These are phyloP conservation scores for Avahi laniger DNA, from an alignment of 2,797 vertebrate genomes.

Conservation along the genomic window DNA sequence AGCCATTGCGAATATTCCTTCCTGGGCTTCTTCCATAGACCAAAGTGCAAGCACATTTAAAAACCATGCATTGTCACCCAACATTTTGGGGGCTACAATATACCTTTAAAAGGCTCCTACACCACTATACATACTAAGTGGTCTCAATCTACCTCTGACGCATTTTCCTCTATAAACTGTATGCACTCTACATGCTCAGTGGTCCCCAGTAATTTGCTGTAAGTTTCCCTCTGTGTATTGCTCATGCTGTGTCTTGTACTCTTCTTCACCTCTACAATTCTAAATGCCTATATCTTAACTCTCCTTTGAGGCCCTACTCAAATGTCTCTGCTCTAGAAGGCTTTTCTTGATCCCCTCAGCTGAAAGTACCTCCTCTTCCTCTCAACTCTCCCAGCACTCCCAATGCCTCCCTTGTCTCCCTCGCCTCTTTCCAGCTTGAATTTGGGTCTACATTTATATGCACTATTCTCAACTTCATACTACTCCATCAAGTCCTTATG, in stretches of 20 bases:
- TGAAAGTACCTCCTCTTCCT: background rate
- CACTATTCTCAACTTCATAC: background rate
- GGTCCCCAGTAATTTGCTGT: background rate
- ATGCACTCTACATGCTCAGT: background rate
- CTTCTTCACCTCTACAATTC: background rate
- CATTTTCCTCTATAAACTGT: background rate
- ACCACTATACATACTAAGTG: background rate
- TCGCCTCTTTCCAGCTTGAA: background rate
- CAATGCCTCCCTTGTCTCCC: rapidly evolving
- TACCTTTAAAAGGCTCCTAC: background rate
- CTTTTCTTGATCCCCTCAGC: background rate
- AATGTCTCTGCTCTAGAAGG: background rate
- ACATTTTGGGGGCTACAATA: background rate
- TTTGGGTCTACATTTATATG: background rate
- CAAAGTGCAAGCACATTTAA: background rate
- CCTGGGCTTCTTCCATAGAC: background rate
- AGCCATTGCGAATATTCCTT: background rate
- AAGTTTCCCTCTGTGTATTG: background rate
- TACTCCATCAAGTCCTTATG: background rate
- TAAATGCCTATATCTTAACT: background rate
- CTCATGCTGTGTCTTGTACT: background rate
- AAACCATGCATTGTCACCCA: background rate
- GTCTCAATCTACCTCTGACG: background rate
- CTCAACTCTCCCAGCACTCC: background rate
- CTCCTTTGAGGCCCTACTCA: background rate